phyloP scores from a whole-genome alignment of 2,113 vertebrate species.

The Dendropsophus ebraccatus region DNA sequence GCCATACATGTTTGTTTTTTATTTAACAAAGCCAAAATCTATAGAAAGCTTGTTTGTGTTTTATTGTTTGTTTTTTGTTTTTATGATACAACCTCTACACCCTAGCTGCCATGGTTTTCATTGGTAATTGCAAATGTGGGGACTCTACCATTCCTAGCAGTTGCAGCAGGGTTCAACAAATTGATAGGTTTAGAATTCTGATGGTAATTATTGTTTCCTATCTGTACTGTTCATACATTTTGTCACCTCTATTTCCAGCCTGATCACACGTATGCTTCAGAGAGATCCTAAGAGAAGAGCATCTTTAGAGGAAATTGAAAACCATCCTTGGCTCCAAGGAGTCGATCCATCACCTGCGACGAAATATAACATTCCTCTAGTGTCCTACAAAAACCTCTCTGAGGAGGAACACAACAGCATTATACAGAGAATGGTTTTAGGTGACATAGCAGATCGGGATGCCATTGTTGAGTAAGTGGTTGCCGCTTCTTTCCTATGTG shows the following conservation, averaged over 20 bases:
- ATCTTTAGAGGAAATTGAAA: constrained; percentile 93
- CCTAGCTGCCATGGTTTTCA: too few species aligned
- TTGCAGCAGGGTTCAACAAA: too few species aligned
- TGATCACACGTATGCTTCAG: constrained; percentile 96
- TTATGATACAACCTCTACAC: too few species aligned
- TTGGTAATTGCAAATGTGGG: too few species aligned
- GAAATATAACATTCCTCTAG: constrained; percentile 93
- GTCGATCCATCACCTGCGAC: constrained; percentile 97
- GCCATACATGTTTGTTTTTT: too few species aligned
- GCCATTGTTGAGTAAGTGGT: constrained; percentile 92
- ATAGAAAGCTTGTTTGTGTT: too few species aligned
- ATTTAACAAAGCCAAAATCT: too few species aligned
- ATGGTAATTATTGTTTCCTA: too few species aligned
- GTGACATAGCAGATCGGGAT: constrained; percentile 93
- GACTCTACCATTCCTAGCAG: too few species aligned
- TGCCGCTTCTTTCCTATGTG: accelerated
- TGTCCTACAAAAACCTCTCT: constrained; percentile 94
- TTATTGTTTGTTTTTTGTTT: too few species aligned
- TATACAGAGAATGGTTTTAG: constrained; percentile 97
- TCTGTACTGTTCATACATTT: not conserved
- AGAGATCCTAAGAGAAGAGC: constrained; percentile 92
- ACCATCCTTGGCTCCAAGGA: constrained; percentile 92
- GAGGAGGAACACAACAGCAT: constrained; percentile 98
- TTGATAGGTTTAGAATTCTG: too few species aligned
- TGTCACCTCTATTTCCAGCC: constrained; percentile 72